A percentile compares a stretch with the other conserved stretches of the same genome.
These are phyloP conservation scores for Bicyclus anynana DNA, from an alignment of 1,140 invertebrate genomes.

Conservation along the genomic window DNA sequence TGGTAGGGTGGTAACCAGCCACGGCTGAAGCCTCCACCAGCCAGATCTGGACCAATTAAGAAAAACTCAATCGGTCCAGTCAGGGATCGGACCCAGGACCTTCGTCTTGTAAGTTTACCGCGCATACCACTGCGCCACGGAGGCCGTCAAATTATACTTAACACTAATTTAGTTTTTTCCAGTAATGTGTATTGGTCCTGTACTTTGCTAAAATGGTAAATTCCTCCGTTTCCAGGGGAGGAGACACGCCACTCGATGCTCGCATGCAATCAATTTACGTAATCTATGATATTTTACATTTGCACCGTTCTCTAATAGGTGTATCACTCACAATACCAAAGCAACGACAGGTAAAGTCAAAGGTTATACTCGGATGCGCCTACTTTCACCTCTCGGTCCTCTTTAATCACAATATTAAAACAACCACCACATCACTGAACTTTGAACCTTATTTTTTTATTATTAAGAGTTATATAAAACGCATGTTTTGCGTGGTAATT, in stretches of 20 bases:
- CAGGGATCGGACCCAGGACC: no score
- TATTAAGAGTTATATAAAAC: background rate
- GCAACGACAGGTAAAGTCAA: slow-evolving; percentile 35
- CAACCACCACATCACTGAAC: background rate
- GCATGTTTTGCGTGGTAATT: slow-evolving; percentile 13
- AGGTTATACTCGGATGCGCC: slow-evolving; percentile 37
- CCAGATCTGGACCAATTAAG: no score
- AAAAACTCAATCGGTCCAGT: no score
- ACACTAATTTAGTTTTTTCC: no score
- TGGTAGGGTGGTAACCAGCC: no score
- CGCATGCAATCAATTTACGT: slow-evolving; percentile 25
- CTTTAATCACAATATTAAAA: slow-evolving; percentile 26
- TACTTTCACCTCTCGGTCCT: slow-evolving; percentile 36
- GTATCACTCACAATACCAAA: slow-evolving; percentile 38
- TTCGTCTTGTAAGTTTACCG: no score
- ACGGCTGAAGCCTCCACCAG: no score
- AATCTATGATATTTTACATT: slow-evolving; percentile 35
- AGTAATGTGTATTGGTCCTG: background rate
- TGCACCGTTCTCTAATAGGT: slow-evolving; percentile 37
- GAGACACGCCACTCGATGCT: background rate
- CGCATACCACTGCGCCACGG: no score
- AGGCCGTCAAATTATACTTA: no score
- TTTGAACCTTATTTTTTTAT: slow-evolving; percentile 13
- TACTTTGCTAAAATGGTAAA: background rate
- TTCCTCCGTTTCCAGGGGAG: background rate